phyloP scores from a whole-genome alignment of 2,888 invertebrate genomes.

The Lomographa bimaculata region DNA sequence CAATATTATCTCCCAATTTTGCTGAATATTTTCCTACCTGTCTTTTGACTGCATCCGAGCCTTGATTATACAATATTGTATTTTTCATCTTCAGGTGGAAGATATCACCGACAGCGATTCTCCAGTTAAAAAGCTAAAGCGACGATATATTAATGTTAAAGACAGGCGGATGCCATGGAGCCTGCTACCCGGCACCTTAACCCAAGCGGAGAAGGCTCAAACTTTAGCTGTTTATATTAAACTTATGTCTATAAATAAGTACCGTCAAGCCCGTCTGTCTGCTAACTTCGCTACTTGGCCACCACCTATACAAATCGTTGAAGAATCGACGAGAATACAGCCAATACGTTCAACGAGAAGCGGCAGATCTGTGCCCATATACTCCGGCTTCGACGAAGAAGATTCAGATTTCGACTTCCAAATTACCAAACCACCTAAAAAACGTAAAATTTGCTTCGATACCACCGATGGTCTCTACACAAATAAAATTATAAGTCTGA shows the following conservation, averaged over 20 bases:
- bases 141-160: constrained; percentile 64
- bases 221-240: constrained; percentile 72
- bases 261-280: constrained; percentile 66
- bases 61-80: no score
- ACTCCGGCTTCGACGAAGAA: constrained; percentile 74
- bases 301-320: constrained; percentile 70
- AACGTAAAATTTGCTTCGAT: constrained; percentile 66
- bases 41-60: no score
- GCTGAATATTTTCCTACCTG: no score
- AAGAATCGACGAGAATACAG: constrained; percentile 63
- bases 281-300: constrained; percentile 68
- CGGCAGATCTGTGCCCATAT: constrained; percentile 69
- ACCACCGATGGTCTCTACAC: constrained; percentile 51
- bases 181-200: constrained; percentile 58
- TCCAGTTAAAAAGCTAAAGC: constrained; percentile 58
- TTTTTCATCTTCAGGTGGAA: constrained; percentile 40
- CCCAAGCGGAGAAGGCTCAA: constrained; percentile 67
- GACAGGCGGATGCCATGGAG: constrained; percentile 79
- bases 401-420: constrained; percentile 71
- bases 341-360: constrained; percentile 71
- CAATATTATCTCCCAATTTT: no score
- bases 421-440: constrained; percentile 65
- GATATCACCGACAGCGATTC: constrained; percentile 31
- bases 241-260: constrained; percentile 70
- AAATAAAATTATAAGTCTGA: constrained; percentile 65